Base-by-base conservation (phyloP, 2,888 invertebrate genomes). In the Synanthedon myopaeformis region DNA sequence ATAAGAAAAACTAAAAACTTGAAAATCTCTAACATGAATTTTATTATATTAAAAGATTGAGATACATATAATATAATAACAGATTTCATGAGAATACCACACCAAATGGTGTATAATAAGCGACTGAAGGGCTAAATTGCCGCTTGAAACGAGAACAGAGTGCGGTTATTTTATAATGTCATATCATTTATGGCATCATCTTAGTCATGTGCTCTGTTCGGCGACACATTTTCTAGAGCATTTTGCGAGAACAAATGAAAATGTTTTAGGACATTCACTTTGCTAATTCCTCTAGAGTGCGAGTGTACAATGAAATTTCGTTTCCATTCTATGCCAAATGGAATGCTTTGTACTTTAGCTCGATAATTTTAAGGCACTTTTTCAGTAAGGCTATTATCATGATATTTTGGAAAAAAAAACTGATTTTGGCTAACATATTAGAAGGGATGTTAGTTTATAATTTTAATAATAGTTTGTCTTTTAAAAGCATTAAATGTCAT, bases 171-270 rank as follows among this genome's bases (percentile, higher is more conserved):
- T 49, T 49, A 23, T 49, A 45, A 55, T 58, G 53, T 55, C 59
- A 59, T 56, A 58, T 59, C 61, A 70, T 69, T 69, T 69, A 65
- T 69, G 64, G 61, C 63, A 54, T 58, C 57, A 55, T 54, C 53
- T 51, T 52, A 52, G 59, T 56, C 53, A 57, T 59, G 57, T 57
- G 59, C 62, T 58, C 60, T 59, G 61, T 56, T 62, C 54, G 58
- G 61, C 61, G 61, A 56, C 59, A 61, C 64, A 63, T 68, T 65
- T 63, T 58, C 59, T 62, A n/a, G 50, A 23, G 57, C 63, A 60
- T 65, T 62, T 62, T 35, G 60, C 57, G 54, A 58, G 54, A 49
- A 58, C 59, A 60, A 69, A 72, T 67, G 65, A 66, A 70, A 67
- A 63, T 66, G 49, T 49, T 23, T 12, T 49, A 8, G 23, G 13